These are phyloP conservation scores for Diadumene lineata DNA, from an alignment of 92 coral and sea anemone species.

Conservation along the genomic window DNA sequence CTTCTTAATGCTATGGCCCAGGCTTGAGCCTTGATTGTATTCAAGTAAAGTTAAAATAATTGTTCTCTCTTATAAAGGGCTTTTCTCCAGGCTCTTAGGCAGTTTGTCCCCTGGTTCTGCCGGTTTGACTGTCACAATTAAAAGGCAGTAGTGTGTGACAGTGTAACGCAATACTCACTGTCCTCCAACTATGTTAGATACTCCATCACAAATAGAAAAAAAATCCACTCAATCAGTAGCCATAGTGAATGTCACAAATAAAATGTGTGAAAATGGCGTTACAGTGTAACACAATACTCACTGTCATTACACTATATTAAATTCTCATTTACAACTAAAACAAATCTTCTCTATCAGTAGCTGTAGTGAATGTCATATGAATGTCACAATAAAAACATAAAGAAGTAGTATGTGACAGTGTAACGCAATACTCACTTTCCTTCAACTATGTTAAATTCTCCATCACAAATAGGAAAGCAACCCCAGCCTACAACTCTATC, in stretches of 20 bases:
- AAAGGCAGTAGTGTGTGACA: background rate
- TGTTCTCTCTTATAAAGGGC: no score
- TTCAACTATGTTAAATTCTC: constrained; percentile 95
- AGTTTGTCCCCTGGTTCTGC: no score
- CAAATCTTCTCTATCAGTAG: constrained; percentile 95
- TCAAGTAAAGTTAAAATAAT: no score
- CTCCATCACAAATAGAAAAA: constrained; percentile 94
- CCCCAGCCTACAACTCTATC: constrained; percentile 99
- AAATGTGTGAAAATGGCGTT: no score
- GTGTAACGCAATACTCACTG: constrained; percentile 52
- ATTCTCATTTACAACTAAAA: constrained; percentile 92
- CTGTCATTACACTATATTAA: constrained; percentile 96
- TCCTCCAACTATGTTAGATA: constrained; percentile 95
- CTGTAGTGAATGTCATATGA: no score
- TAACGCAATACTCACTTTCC: constrained; percentile 78
- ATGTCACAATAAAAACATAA: no score
- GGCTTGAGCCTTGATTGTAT: no score
- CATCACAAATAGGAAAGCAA: constrained; percentile 94
- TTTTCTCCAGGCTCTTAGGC: no score
- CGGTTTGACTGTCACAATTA: no score
- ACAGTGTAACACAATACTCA: constrained; percentile 52
- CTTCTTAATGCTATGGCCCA: no score
- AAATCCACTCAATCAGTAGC: constrained; percentile 99
- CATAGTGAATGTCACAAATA: no score
- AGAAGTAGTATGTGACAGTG: no score